phyloP scores from a whole-genome alignment of 2,888 invertebrate genomes.

The Silvanus unidentatus region DNA sequence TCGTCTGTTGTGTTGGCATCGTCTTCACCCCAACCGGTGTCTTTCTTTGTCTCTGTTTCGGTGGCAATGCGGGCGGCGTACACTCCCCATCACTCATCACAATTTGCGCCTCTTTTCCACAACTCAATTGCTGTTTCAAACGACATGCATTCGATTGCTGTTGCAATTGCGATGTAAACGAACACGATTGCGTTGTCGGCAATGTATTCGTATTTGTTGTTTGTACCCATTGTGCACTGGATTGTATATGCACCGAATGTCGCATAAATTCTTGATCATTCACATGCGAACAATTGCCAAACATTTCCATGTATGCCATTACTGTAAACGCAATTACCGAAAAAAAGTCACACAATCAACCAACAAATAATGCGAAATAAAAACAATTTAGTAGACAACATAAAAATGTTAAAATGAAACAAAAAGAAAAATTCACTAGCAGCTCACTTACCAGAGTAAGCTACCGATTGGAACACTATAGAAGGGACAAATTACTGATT shows the following conservation, averaged over 20 bases:
- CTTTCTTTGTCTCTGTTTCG: slow-evolving; percentile 50
- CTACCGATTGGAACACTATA: slow-evolving; percentile 92
- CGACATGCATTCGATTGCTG: neutral
- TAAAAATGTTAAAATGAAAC: slow-evolving; percentile 4
- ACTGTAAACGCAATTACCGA: slow-evolving; percentile 51
- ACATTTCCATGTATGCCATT: slow-evolving; percentile 95
- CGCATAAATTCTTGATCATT: slow-evolving; percentile 73
- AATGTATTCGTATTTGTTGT: slow-evolving; percentile 35
- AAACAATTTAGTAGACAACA: neutral
- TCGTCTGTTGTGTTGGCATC: neutral
- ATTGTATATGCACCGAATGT: slow-evolving; percentile 71
- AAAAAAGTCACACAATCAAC: neutral
- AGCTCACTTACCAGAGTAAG: slow-evolving; percentile 88
- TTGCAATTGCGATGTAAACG: slow-evolving; percentile 37
- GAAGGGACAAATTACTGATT: slow-evolving; percentile 18
- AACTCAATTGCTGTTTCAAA: neutral
- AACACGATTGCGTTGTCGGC: slow-evolving; percentile 55
- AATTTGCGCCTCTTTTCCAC: slow-evolving; percentile 5
- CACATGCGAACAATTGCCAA: slow-evolving; percentile 80
- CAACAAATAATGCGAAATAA: neutral
- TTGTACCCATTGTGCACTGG: slow-evolving; percentile 35
- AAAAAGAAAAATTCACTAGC: slow-evolving; percentile 31
- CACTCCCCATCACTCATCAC: no score
- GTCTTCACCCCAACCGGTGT: neutral
- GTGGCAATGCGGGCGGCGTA: slow-evolving; percentile 52